Conservation (phyloP, 2,113 vertebrate species). For the Reinhardtius hippoglossoides region DNA sequence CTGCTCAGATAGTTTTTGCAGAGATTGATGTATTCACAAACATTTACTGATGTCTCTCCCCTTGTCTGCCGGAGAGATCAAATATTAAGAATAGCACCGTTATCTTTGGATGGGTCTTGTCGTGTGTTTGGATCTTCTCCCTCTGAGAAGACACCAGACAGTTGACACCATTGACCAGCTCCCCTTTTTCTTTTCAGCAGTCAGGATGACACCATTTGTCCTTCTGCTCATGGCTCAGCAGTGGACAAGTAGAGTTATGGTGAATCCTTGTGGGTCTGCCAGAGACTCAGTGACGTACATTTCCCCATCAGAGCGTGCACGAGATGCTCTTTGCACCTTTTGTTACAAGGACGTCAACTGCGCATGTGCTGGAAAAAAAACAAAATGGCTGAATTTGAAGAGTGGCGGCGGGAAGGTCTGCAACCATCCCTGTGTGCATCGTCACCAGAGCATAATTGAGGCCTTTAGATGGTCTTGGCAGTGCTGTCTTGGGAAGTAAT, state of each 20-base stretch:
- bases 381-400: neutral
- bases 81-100: slow-evolving; percentile 39
- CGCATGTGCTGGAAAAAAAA: neutral
- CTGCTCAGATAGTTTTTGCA: slow-evolving; percentile 35
- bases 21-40: slow-evolving; percentile 68
- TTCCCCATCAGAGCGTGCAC: too few relatives aligned
- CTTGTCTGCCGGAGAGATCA: slow-evolving; percentile 3
- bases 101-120: slow-evolving; percentile 6
- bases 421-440: neutral
- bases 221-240: slow-evolving; percentile 1
- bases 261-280: neutral
- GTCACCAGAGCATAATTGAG: too few relatives aligned
- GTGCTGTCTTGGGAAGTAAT: slow-evolving; percentile 73
- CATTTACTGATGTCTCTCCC: slow-evolving; percentile 44
- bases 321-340: neutral
- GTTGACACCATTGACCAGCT: slow-evolving; percentile 51
- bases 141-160: slow-evolving; percentile 47
- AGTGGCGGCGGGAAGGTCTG: neutral
- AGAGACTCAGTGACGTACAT: too few relatives aligned
- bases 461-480: slow-evolving; percentile 53
- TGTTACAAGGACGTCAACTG: too few relatives aligned
- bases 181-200: slow-evolving; percentile 12
- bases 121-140: slow-evolving; percentile 38
- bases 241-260: slow-evolving; percentile 1
- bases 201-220: slow-evolving; percentile 22